These are phyloP conservation scores for Boloria euphrosyne DNA, from an alignment of 2,888 invertebrate species.

Conservation along the genomic window DNA sequence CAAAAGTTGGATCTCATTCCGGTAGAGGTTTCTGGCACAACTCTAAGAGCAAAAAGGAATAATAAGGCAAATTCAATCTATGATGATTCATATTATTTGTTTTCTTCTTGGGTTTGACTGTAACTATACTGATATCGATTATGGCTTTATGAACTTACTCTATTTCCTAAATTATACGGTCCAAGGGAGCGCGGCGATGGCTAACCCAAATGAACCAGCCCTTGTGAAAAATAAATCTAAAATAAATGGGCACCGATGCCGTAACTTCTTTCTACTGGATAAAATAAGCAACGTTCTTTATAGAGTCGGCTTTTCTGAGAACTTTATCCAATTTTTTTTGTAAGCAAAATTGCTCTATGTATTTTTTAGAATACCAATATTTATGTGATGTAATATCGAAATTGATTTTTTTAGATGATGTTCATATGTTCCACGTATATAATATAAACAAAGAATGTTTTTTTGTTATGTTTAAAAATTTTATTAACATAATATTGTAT, in stretches of 20 bases:
- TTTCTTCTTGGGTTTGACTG: not conserved
- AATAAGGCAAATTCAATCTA: too few relatives aligned
- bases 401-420: not conserved
- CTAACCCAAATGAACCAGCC: slow-evolving; percentile 32
- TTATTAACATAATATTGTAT: too few relatives aligned
- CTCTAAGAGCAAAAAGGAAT: too few relatives aligned
- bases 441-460: too few relatives aligned
- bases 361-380: slow-evolving; percentile 11
- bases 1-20: too few relatives aligned
- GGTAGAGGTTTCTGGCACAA: too few relatives aligned
- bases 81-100: too few relatives aligned
- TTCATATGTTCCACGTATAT: not conserved
- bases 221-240: slow-evolving; percentile 40
- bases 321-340: slow-evolving; percentile 13
- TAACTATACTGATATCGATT: slow-evolving; percentile 8
- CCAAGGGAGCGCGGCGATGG: slow-evolving; percentile 41
- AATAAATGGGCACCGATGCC: slow-evolving; percentile 35
- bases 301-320: slow-evolving; percentile 15
- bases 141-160: slow-evolving; percentile 25
- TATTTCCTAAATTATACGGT: slow-evolving; percentile 54
- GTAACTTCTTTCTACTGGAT: slow-evolving; percentile 22
- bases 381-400: not conserved
- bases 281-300: slow-evolving; percentile 24
- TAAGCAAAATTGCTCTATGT: slow-evolving; percentile 8
- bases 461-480: too few relatives aligned